phyloP scores from a whole-genome alignment of 2,113 vertebrate species.

The Jaculus jaculus region DNA sequence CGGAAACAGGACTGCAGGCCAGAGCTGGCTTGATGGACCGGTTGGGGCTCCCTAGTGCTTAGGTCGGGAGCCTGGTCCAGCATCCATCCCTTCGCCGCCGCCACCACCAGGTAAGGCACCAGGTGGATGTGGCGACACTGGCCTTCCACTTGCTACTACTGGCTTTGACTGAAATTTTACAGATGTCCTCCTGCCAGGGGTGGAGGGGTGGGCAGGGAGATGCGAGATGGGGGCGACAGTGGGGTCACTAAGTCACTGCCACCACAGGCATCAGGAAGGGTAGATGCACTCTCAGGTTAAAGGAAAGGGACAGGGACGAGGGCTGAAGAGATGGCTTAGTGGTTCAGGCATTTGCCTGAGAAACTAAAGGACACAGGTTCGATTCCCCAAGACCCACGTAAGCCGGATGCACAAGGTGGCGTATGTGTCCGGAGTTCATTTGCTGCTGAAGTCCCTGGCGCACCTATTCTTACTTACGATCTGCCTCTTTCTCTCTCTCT shows the following conservation, averaged over 20 bases:
- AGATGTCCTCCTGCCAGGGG: not conserved
- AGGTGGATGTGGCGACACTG: not conserved
- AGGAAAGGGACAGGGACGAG: no score
- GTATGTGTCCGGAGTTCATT: no score
- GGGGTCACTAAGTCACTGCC: fast-evolving
- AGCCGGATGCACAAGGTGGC: no score
- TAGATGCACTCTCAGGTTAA: fast-evolving
- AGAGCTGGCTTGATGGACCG: constrained; percentile 42
- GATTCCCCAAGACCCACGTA: no score
- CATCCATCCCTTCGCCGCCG: no score
- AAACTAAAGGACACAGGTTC: no score
- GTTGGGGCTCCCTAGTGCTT: not conserved
- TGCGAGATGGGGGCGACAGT: not conserved
- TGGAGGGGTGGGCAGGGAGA: not conserved
- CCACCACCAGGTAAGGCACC: constrained; percentile 66
- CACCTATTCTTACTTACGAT: no score
- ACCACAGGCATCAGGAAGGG: not conserved
- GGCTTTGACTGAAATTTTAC: not conserved
- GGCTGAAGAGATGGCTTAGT: no score
- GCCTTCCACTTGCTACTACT: no score
- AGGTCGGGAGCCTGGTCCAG: not conserved
- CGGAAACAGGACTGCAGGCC: constrained; percentile 83
- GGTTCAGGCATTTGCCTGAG: no score
- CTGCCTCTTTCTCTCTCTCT: no score
- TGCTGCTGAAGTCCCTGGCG: no score